Percentiles rank a stretch among this genome's conserved stretches.
Conservation (phyloP, 2,888 invertebrate species). For the Tetragonisca angustula region DNA sequence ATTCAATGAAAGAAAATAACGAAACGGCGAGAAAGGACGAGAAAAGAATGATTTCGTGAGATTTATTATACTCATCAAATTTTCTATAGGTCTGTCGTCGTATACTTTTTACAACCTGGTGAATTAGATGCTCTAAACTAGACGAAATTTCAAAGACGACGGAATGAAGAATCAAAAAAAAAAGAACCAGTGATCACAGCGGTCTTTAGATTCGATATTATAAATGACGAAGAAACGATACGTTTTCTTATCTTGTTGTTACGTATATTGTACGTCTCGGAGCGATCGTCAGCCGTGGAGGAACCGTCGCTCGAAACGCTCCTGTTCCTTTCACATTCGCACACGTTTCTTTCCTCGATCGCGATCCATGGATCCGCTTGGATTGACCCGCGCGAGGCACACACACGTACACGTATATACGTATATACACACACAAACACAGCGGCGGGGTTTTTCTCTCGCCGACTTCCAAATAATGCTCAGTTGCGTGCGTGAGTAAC, state of each 20-base stretch:
- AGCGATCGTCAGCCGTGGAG: slow-evolving; percentile 8
- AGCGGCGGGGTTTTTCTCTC: slow-evolving; percentile 18
- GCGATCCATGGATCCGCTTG: slow-evolving; percentile 8
- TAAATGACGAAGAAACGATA: background rate
- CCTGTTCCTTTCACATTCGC: slow-evolving; percentile 19
- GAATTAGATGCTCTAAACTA: slow-evolving; percentile 2
- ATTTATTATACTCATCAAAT: background rate
- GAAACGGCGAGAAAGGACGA: background rate
- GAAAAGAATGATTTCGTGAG: background rate
- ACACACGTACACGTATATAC: background rate
- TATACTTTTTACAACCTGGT: slow-evolving; percentile 1
- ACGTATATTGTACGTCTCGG: background rate
- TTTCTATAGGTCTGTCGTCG: background rate
- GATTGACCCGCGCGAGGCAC: background rate
- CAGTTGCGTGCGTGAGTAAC: slow-evolving; percentile 21
- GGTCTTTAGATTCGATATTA: background rate
- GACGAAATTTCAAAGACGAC: background rate
- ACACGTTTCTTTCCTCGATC: slow-evolving; percentile 44
- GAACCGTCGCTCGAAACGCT: slow-evolving; percentile 1
- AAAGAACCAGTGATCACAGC: background rate
- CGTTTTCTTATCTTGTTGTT: background rate
- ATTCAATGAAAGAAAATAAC: background rate
- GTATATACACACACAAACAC: too few species aligned
- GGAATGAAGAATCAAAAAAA: background rate
- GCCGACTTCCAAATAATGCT: slow-evolving; percentile 31